Conservation (phyloP, 2,888 invertebrate genomes). For the Cryptocephalus moraei region DNA sequence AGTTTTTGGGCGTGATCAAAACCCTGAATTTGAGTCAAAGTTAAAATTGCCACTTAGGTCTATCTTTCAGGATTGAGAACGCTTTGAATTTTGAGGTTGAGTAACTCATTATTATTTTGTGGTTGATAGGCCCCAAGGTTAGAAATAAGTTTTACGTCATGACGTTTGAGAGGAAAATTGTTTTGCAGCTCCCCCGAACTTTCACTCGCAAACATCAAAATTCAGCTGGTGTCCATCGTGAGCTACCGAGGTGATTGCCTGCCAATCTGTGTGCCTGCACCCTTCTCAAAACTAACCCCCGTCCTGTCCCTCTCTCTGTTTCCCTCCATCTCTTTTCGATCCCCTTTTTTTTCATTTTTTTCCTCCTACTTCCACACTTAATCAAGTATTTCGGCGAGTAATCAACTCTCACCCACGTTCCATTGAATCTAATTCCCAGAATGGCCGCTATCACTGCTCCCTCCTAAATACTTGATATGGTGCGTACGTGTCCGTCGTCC, state of each 20-base stretch:
- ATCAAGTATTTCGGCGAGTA: constrained; percentile 28
- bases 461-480: not conserved
- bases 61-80: too few species aligned
- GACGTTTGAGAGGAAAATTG: too few species aligned
- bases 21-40: too few species aligned
- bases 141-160: too few species aligned
- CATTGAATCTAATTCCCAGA: constrained; percentile 8
- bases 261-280: constrained; percentile 36
- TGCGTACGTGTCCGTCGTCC: too few species aligned
- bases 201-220: constrained; percentile 30
- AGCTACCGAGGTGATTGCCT: constrained; percentile 39
- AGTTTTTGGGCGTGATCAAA: too few species aligned
- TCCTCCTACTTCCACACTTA: constrained; percentile 15
- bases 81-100: too few species aligned
- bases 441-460: not conserved
- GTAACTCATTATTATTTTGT: too few species aligned
- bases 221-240: constrained; percentile 37
- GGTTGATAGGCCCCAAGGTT: too few species aligned
- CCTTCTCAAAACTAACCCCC: constrained; percentile 32
- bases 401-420: constrained; percentile 18
- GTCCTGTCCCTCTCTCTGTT: constrained; percentile 22
- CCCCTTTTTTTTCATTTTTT: too few species aligned
- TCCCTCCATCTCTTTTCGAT: too few species aligned
- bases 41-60: too few species aligned
- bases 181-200: not conserved